Evolutionary conservation across 2,113 vertebrate genomes (phyloP), one percentile per base, ranked within the genome.

Genomic region (Lucifuga dentata): DNA sequence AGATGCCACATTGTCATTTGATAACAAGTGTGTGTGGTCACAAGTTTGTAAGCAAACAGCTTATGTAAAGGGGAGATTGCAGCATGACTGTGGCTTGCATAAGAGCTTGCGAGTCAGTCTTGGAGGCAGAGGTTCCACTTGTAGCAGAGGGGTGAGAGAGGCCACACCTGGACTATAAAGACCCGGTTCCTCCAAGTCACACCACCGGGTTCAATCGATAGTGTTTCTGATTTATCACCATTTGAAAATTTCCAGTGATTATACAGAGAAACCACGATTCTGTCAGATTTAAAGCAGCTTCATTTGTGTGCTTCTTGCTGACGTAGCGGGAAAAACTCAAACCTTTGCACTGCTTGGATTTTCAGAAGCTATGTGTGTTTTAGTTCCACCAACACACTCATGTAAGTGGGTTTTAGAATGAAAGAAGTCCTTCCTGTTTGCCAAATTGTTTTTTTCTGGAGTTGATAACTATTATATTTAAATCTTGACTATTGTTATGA

Each of bases 81-180:
- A 70, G 72, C 51, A 10, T 36, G 46, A 52, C n/a, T 57, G 21
- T 0, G 15, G 60, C 65, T 81, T 74, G 63, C 38, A n/a, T 61
- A 70, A 78, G 69, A 10, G 40, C 23, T 2, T 43, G 15, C n/a
- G 59, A 55, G 21, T 58, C 24, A 3, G 13, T 35, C 44, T 51
- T 63, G 20, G n/a, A n/a, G n/a, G n/a, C 8, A 21, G 50, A 62
- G 62, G 66, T 29, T 63, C 39, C 36, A 60, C 48, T 66, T 60
- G 60, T 50, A 26, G 71, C 65, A 69, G 40, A 52, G 59, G 17
- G 33, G 52, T 39, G 73, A 67, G 59, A 80, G 29, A 35, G 38
- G 49, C 39, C 24, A 50, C 36, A 49, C 36, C 24, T 11, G 52
- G 60, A 76, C 46, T 3, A 50, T 74, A 73, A 65, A 60, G 36